Evolutionary conservation across 2,888 invertebrate genomes (phyloP).

Genomic region (Rotaria magnacalcarata): DNA sequence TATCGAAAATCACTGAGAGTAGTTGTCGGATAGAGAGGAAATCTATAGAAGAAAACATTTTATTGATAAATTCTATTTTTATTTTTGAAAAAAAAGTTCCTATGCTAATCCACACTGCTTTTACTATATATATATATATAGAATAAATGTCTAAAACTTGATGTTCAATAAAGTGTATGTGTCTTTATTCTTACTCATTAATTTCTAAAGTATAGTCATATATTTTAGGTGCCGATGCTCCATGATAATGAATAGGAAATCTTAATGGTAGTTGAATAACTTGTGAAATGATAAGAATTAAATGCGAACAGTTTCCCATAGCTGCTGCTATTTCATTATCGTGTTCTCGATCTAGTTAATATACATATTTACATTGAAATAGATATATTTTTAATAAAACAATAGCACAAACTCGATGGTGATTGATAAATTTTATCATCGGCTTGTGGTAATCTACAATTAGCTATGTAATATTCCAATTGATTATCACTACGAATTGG

Average conservation of each 20-base stretch:
- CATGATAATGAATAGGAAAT: conserved; percentile 11
- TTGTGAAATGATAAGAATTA: conserved; percentile 11
- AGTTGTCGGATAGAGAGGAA: not conserved
- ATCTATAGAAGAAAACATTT: not conserved
- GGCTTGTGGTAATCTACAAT: not conserved
- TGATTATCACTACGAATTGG: not conserved
- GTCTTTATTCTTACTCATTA: not conserved
- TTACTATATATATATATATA: too few relatives aligned
- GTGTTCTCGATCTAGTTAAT: not conserved
- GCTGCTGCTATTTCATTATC: conserved; percentile 1
- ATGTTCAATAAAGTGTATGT: too few relatives aligned
- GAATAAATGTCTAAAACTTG: too few relatives aligned
- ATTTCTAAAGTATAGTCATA: conserved; percentile 18
- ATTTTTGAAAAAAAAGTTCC: too few relatives aligned
- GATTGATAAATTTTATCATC: conserved; percentile 30
- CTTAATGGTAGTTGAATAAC: conserved; percentile 30
- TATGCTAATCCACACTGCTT: too few relatives aligned
- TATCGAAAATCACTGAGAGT: conserved; percentile 7
- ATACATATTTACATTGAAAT: not conserved
- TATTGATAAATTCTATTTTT: too few relatives aligned
- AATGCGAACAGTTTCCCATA: not conserved
- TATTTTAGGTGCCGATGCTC: not conserved
- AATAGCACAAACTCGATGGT: not conserved
- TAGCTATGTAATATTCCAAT: not conserved
- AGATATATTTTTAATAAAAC: not conserved